Base-by-base conservation (phyloP, 2,888 invertebrate species). In the Apantesis nais region DNA sequence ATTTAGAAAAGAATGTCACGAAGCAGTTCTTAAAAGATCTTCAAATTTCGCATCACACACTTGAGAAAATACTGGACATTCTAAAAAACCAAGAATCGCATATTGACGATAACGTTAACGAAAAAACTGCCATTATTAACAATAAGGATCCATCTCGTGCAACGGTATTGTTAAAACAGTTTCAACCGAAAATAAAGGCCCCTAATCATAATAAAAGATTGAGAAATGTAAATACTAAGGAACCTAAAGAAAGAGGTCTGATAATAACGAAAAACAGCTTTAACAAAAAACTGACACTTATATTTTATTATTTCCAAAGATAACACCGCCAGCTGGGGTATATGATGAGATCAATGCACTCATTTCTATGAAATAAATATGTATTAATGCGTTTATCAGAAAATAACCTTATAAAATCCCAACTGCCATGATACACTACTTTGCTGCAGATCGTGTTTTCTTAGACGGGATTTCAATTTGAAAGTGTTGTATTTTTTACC, bases 11-110 rank as follows among this genome's bases (percentile, higher is more conserved):
- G 2, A 16, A 7, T 25, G 16, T 52, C 5, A n/a, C 12, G n/a
- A 65, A 31, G 4, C 22, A 31, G 5, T 7, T 12, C 7, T 31
- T 64, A 2, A 39, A 29, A 11, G 9, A 1, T 41, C 25, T 19
- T 9, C 19, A 63, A 22, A 44, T 22, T 12, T n/a, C n/a, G n/a
- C n/a, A n/a, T n/a, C n/a, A 11, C 62, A 37, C 31, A 14, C 11
- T 11, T 62, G 0, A 19, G 9, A 12, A 22, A 37, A 37, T 29
- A 16, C 1, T 65, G 48, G 31, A 29, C 14, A 14, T 52, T 58
- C 5, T 58, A 16, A 31, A 65, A n/a, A 65, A 75, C 1, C 85
- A 37, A 11, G 16, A 65, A 65, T 7, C n/a, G 9, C 22, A 2
- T 2, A 14, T 31, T n/a, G 29, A 52, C 34, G n/a, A 52, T 52